phyloP scores from a whole-genome alignment of 2,888 invertebrate species.

The Lasioglossum leucozonium region DNA sequence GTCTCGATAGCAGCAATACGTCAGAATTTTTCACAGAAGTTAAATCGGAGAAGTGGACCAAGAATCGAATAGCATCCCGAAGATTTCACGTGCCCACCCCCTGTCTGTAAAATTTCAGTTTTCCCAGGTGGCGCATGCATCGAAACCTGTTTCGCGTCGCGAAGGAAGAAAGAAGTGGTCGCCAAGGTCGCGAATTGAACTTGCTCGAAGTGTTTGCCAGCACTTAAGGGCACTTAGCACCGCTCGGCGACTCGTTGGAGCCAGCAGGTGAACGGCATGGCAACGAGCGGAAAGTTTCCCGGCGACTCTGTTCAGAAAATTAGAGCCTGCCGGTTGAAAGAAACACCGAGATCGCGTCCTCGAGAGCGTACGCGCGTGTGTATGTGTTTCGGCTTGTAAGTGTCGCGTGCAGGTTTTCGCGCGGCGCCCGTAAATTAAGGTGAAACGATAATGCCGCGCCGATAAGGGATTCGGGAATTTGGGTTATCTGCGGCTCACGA shows the following conservation, averaged over 20 bases:
- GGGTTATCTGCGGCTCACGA: conserved; percentile 36
- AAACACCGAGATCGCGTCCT: background rate
- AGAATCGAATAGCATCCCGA: background rate
- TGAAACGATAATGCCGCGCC: background rate
- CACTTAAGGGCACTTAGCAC: background rate
- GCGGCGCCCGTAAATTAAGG: too few species aligned
- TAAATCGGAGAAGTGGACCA: background rate
- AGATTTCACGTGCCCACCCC: background rate
- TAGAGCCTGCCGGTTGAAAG: background rate
- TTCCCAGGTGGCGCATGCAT: accelerated
- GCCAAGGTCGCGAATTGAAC: conserved; percentile 1
- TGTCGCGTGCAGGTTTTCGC: conserved; percentile 4
- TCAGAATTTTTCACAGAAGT: background rate
- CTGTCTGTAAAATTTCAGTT: background rate
- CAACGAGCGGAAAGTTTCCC: background rate
- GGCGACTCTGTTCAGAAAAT: background rate
- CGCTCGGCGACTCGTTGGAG: background rate
- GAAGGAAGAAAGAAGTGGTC: background rate
- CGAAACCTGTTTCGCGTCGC: background rate
- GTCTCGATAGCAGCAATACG: accelerated
- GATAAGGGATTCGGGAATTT: conserved; percentile 34
- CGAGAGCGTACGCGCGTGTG: background rate
- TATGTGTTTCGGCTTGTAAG: background rate
- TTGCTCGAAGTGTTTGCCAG: background rate
- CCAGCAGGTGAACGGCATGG: background rate